Evolutionary conservation across 1,140 invertebrate genomes (phyloP), one percentile per base, ranked within the genome.

Genomic region (Rhyzopertha dominica): DNA sequence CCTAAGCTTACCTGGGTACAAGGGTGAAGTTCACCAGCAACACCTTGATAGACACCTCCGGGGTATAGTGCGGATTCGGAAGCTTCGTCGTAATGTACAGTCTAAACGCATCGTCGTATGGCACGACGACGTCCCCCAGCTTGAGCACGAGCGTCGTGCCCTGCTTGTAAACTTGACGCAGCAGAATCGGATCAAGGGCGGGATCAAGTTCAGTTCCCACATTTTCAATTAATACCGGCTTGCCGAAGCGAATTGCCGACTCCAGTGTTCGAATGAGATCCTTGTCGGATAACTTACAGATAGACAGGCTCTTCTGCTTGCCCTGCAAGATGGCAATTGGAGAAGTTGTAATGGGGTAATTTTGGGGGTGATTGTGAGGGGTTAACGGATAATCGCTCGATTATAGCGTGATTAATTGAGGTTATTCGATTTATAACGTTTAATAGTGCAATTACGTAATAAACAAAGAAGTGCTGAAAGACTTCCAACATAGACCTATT

Each of bases 31-130:
- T 87, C 8, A 87, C 72, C 8, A 87, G 57, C 0, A 80, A 70
- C 2, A 87, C 79, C 72, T 77, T 76, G 10, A 81, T 76, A 0
- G 79, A 69, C 1, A 80, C 71, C 66, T 87, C 85, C 0, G 84
- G 82, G 3, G 78, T 67, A 53, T 84, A 85, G 59, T 82, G 79
- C 1, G 84, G 84, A 68, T 85, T 85, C 1, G 79, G 65, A 5
- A 85, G 61, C 57, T 81, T 84, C 0, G 82, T 85, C 0, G 82
- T 85, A 8, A 87, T 74, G 55, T 78, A 87, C 36, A 87, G 72
- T 40, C 70, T 62, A 60, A 84, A 84, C 53, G 78, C 74, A 12
- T 68, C 53, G 28, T 73, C 75, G 56, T 82, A 83, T 18, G 80
- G 78, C 10, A 84, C 72, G 4, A 80, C 72, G 24, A 70, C 72